These are phyloP conservation scores for Oceanites oceanicus DNA, from an alignment of 2,113 vertebrate species.

Conservation along the genomic window DNA sequence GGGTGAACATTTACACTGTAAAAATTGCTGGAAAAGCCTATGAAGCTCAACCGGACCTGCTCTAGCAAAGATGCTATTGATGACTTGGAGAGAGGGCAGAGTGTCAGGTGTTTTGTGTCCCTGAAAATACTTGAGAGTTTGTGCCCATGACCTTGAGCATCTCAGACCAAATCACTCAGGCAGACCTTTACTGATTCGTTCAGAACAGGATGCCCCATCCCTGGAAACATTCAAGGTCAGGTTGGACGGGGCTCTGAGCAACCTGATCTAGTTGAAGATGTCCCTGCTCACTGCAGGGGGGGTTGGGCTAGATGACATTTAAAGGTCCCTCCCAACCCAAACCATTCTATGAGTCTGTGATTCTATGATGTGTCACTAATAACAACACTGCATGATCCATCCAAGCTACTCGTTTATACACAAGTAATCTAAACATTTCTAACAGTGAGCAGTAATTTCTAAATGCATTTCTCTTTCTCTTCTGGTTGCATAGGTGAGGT, in stretches of 20 bases:
- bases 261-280: not conserved
- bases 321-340: not conserved
- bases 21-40: not conserved
- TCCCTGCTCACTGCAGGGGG: not conserved
- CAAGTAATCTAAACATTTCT: not conserved
- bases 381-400: not conserved
- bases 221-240: not conserved
- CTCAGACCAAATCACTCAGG: not conserved
- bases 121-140: not conserved
- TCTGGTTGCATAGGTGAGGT: not conserved
- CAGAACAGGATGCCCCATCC: not conserved
- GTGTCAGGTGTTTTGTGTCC: not conserved
- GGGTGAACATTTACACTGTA: not conserved
- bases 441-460: not conserved
- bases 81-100: not conserved
- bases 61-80: not conserved
- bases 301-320: not conserved
- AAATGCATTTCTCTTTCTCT: not conserved
- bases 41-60: not conserved
- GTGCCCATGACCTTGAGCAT: not conserved
- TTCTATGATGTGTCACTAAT: not conserved
- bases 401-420: not conserved
- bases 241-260: not conserved
- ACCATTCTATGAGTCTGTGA: not conserved
- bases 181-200: accelerated